Percentiles rank a stretch among this genome's conserved stretches.
phyloP scores from a whole-genome alignment of 2,888 invertebrate genomes.

The Candidula unifasciata region DNA sequence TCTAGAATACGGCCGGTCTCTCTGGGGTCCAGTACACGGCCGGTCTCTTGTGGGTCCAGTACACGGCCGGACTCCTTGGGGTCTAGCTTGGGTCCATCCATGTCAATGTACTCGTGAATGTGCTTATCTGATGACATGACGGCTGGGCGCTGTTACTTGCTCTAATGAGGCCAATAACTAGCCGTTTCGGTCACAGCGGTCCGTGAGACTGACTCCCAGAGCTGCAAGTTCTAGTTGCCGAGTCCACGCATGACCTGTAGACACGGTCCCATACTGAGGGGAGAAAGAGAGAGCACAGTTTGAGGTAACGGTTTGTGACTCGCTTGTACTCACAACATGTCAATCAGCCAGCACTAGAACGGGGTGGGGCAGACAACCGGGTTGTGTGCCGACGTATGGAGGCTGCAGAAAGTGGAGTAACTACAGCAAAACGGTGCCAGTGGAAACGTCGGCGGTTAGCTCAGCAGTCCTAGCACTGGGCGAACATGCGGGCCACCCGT shows the following conservation, averaged over 20 bases:
- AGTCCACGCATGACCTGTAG: background rate
- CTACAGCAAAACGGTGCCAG: too few species aligned
- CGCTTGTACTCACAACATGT: too few species aligned
- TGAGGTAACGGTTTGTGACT: background rate
- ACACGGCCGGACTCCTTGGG: conserved; percentile 48
- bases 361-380: too few species aligned
- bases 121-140: conserved; percentile 1
- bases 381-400: too few species aligned
- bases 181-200: background rate
- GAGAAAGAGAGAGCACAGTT: background rate
- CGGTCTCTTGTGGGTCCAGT: conserved; percentile 47
- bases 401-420: too few species aligned
- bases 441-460: too few species aligned
- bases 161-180: background rate
- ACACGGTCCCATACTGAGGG: background rate
- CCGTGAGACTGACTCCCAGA: background rate
- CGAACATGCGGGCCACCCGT: too few species aligned
- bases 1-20: conserved; percentile 53
- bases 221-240: background rate
- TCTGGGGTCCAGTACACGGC: conserved; percentile 39
- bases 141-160: background rate
- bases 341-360: too few species aligned
- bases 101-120: conserved; percentile 51
- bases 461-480: too few species aligned
- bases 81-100: conserved; percentile 44